Base-by-base conservation (phyloP, 2,797 vertebrate genomes). In the Chloroceryle amazona region DNA sequence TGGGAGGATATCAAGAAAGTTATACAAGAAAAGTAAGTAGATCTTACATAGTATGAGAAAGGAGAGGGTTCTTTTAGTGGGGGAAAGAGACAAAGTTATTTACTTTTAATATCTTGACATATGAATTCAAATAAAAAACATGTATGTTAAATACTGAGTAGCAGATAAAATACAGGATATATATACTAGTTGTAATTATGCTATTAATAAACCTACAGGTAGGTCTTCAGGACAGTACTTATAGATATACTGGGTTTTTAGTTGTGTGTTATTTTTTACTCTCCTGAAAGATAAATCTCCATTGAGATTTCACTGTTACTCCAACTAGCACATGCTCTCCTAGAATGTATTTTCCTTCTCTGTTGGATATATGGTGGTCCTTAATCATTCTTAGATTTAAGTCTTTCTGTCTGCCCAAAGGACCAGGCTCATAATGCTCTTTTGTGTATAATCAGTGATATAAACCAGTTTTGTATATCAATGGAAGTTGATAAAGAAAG, bases 1-100 rank as follows among this genome's bases (percentile, higher is more conserved):
- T 99, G 99, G 99, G 98, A 99, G 52, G 98, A 98, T 31, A 98
- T 99, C 60, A 98, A 97, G 94, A 98, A 93, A 76, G 95, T 99
- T 61, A 98, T 99, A 96, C 97, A 97, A 26, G 98, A 98, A 79
- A 99, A 99, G 99, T 99, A 98, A 98, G 98, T 94, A 75, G 26
- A 72, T 44, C 26, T 74, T 83, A 13, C 18, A 71, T 54, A 54
- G 63, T 20, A 13, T 67, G 20, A 67, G 14, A 39, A 70, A 74
- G 20, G 9, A 90, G 19, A 71, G 6, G 19, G 12, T 44, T 70
- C 17, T 55, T 60, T 55, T 42, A 51, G 29, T 54, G 29, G 4
- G 6, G 4, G 9, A 67, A 37, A 33, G 76, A 80, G 23, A 63
- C 8, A 0, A 5, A 15, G 3, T 61, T 72, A 41, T 18, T 85